phyloP scores from a whole-genome alignment of 2,113 vertebrate genomes.

The Protobothrops mucrosquamatus region DNA sequence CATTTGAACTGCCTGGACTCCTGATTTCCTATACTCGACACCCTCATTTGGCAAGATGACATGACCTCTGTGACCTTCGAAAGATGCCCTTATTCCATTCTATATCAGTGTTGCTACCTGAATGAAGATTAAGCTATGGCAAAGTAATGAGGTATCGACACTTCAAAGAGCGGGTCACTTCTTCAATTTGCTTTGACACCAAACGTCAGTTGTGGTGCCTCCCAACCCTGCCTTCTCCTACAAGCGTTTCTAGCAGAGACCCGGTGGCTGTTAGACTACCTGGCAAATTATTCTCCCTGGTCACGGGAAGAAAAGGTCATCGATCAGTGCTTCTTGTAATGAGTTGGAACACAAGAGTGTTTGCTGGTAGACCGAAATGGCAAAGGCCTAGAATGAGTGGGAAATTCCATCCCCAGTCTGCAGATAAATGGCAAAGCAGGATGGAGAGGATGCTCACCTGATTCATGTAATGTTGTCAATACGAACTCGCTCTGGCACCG shows the following conservation, averaged over 20 bases:
- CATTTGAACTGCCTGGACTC: not conserved
- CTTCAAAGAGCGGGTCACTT: not conserved
- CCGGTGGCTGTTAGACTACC: not conserved
- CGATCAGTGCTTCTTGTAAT: constrained; percentile 7
- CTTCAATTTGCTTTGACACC: not conserved
- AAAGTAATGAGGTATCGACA: not conserved
- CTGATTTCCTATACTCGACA: too few relatives aligned
- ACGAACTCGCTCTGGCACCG: not conserved
- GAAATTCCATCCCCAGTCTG: not conserved
- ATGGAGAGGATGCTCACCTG: not conserved
- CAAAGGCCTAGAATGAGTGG: not conserved
- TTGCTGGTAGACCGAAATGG: not conserved
- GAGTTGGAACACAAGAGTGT: not conserved
- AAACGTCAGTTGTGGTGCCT: not conserved
- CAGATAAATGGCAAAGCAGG: not conserved
- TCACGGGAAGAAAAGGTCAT: constrained; percentile 9
- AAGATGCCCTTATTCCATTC: not conserved
- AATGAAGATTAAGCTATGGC: not conserved
- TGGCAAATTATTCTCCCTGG: constrained; percentile 14
- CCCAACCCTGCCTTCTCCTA: not conserved
- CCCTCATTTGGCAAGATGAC: not conserved
- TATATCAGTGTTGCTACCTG: not conserved
- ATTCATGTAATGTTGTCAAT: constrained; percentile 1
- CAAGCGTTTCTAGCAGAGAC: not conserved
- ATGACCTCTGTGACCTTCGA: not conserved